Evolutionary conservation across 2,113 vertebrate genomes (phyloP), one percentile per base, ranked within the genome.

Genomic region (Synodontis membranacea): DNA sequence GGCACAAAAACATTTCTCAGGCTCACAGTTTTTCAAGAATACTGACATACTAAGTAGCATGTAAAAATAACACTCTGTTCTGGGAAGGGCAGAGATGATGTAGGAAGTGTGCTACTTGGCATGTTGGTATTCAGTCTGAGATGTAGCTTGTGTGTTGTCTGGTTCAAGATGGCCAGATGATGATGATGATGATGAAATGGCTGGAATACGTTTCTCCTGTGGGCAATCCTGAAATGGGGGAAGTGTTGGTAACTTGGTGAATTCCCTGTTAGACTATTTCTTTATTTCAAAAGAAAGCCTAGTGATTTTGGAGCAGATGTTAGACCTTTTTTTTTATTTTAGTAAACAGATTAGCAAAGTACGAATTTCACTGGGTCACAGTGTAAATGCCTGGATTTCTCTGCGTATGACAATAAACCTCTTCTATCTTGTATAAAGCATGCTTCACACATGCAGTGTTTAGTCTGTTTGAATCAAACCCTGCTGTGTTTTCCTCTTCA

Each of bases 171-270:
- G 28, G 72, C 74, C 83, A 31, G 46, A 78, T 39, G 84, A 46
- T 94, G 94, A 94, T 92, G 93, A 68, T 68, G 34, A 68, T 72
- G 19, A 75, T 39, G 82, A 46, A 50, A 95, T 88, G 46, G 60
- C 25, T 23, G 60, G 68, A 84, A 82, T 79, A 78, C 70, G 28
- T 60, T 70, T 83, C 39, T 54, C 87, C 56, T 76, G 89, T 54
- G 72, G 8, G 28, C 34, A 62, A 86, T 74, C 15, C 14, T 37
- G 48, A 82, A 64, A 46, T 64, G 37, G 42, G 37, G 23, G 2
- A 39, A 44, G 23, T 12, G 23, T 28, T 44, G 3, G 3, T 9
- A 44, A 74, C 3, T 44, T 11, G 2, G 21, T 74, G 34, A 37
- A 70, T 39, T 39, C 34, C 62, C 1, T 7, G 11, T 14, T 19